These are phyloP conservation scores for Huso huso DNA, from an alignment of 2,797 vertebrate genomes.

Conservation along the genomic window DNA sequence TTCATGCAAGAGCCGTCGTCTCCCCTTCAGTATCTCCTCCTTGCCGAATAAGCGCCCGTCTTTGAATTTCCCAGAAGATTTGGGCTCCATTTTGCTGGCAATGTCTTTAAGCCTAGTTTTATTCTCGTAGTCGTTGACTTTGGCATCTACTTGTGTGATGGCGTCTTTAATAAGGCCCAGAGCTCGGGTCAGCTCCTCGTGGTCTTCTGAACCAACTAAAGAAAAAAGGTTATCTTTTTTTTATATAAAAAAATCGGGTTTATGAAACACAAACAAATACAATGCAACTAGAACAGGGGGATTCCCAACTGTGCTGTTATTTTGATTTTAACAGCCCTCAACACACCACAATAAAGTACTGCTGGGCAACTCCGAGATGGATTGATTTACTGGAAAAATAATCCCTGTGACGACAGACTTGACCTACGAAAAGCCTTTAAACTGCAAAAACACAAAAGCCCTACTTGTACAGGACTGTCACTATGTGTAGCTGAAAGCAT, in stretches of 20 bases:
- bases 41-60: conserved; percentile 73
- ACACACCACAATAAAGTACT: too few species aligned
- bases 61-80: conserved; percentile 76
- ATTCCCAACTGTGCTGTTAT: background rate
- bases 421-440: too few species aligned
- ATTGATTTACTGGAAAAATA: too few species aligned
- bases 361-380: too few species aligned
- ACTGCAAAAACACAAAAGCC: too few species aligned
- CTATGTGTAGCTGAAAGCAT: too few species aligned
- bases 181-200: conserved; percentile 68
- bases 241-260: background rate
- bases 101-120: conserved; percentile 79
- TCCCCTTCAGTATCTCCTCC: conserved; percentile 67
- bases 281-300: too few species aligned
- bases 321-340: background rate
- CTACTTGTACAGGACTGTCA: too few species aligned
- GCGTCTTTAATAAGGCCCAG: conserved; percentile 74
- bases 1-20: conserved; percentile 65
- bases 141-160: conserved; percentile 75
- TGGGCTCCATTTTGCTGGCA: conserved; percentile 74
- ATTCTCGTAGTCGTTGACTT: conserved; percentile 77
- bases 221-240: background rate
- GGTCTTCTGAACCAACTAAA: conserved; percentile 73
- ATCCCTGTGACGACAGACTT: too few species aligned
- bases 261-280: background rate